Evolutionary conservation across 2,888 invertebrate genomes (phyloP), one percentile per base, ranked within the genome.

Genomic region (Ceratothoa steindachneri): DNA sequence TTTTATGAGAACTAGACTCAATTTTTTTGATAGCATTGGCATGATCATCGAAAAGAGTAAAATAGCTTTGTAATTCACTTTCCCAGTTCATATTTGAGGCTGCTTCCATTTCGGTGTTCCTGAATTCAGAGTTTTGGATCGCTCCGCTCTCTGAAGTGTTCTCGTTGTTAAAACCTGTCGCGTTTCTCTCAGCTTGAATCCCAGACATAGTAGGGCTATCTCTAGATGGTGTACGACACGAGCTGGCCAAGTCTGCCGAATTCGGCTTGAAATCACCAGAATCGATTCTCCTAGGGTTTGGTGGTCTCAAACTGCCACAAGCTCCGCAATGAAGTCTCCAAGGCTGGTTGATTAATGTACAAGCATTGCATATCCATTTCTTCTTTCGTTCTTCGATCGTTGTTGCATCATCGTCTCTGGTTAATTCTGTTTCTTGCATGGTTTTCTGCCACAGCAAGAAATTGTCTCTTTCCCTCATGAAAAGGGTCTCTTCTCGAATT

Each of bases 311-410:
- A 29, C 67, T 60, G 67, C 65, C 65, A 19, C 79, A 79, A 28
- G 79, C 79, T 30, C 76, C 79, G 65, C 79, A 79, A 15, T 76
- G 75, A 24, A 79, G 69, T 30, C 71, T 72, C 79, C 79, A 79
- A 7, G 79, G 76, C 12, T 72, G 55, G 30, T 79, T 79, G 12
- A 76, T 79, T 19, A 79, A 51, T 9, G 79, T 79, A 31, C 79
- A 79, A 5, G 67, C 31, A 22, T 74, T 71, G 52, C 79, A 79
- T 1, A 74, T 52, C 79, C 79, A 79, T 27, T 76, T 76, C 9
- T 70, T 19, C 22, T 79, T 79, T 27, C 69, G 70, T 7, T 74
- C 74, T 53, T 53, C 41, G 19, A 28, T 68, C 29, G 28, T 24
- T 27, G 41, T 52, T 9, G n/a, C 60, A 7, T 27, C n/a, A 30